Percentiles rank a stretch among this genome's conserved stretches.
These are phyloP conservation scores for Leptarthrus brevirostris DNA, from an alignment of 2,888 invertebrate genomes.

Conservation along the genomic window DNA sequence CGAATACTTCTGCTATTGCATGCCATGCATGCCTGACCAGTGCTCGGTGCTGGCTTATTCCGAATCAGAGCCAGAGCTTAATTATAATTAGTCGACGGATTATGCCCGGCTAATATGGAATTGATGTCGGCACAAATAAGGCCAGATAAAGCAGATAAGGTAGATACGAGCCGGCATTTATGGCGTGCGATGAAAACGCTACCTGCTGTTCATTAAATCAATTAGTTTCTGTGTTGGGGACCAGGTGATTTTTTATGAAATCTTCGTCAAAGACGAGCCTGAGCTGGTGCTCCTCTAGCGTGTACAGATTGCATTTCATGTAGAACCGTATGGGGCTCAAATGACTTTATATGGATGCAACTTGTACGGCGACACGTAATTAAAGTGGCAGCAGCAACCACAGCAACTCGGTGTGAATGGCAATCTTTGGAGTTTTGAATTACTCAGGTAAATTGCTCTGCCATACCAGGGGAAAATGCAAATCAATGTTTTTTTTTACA, in stretches of 20 bases:
- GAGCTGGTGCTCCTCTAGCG: no score
- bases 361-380: slow-evolving; percentile 2
- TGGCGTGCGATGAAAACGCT: slow-evolving; percentile 33
- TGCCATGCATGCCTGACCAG: neutral
- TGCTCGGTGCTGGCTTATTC: slow-evolving; percentile 15
- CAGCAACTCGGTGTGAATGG: slow-evolving; percentile 26
- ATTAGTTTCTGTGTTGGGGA: slow-evolving; percentile 32
- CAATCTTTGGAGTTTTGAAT: slow-evolving; percentile 7
- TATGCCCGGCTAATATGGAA: slow-evolving; percentile 51
- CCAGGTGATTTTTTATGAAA: neutral
- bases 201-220: slow-evolving; percentile 44
- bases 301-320: neutral
- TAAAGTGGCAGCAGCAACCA: neutral
- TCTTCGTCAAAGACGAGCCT: neutral
- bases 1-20: slow-evolving; percentile 15
- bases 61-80: slow-evolving; percentile 48
- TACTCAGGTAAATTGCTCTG: neutral
- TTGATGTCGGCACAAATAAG: slow-evolving; percentile 53
- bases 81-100: slow-evolving; percentile 54
- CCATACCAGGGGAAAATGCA: neutral
- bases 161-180: slow-evolving; percentile 13
- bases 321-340: neutral
- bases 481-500: no score
- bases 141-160: slow-evolving; percentile 49
- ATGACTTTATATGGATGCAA: slow-evolving; percentile 22